Evolutionary conservation across 2,888 invertebrate genomes (phyloP).

Genomic region (Neoaliturus tenellus): DNA sequence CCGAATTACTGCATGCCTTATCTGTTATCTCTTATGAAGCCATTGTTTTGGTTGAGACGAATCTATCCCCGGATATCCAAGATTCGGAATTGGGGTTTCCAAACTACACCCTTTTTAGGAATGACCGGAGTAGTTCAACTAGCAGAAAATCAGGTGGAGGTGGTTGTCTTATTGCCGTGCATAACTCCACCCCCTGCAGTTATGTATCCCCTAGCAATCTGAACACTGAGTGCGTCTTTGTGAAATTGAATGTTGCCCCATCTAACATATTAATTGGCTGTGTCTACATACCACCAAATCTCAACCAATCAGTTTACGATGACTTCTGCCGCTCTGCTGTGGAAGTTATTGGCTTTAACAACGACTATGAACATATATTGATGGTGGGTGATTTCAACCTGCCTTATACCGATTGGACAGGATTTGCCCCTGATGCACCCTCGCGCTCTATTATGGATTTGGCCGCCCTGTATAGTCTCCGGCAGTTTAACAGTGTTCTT

Average conservation of each 20-base stretch:
- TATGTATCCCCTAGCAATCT: too few species aligned
- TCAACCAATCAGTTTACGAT: background rate
- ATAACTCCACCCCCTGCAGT: too few species aligned
- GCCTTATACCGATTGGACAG: conserved; percentile 5
- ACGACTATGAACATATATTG: background rate
- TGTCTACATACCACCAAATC: conserved; percentile 21
- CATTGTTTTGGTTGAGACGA: too few species aligned
- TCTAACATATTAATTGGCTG: conserved; percentile 14
- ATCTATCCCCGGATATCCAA: too few species aligned
- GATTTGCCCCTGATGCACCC: background rate
- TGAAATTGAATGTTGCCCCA: too few species aligned
- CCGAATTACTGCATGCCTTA: background rate
- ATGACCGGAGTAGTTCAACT: too few species aligned
- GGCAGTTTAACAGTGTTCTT: conserved; percentile 10
- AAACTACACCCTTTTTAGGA: too few species aligned
- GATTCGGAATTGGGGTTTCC: too few species aligned
- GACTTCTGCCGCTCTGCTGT: background rate
- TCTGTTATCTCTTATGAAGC: too few species aligned
- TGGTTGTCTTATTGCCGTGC: too few species aligned
- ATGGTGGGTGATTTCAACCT: conserved; percentile 2
- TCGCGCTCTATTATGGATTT: background rate
- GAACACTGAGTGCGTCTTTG: too few species aligned
- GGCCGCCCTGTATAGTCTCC: background rate
- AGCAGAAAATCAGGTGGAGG: too few species aligned
- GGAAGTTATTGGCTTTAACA: background rate